These are phyloP conservation scores for Elephantulus edwardii DNA, from an alignment of 2,113 vertebrate species.

Conservation along the genomic window DNA sequence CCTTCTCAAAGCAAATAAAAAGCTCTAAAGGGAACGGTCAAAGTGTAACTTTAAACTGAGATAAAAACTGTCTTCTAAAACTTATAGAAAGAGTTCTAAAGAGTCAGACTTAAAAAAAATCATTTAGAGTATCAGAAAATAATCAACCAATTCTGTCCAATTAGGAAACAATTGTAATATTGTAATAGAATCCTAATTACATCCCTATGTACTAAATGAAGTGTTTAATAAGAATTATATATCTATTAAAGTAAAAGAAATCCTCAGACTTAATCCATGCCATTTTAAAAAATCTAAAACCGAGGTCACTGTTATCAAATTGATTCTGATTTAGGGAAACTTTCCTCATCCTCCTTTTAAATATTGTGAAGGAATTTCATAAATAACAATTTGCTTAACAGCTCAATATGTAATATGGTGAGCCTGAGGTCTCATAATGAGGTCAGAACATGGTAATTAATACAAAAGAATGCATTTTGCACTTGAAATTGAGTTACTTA, in stretches of 20 bases:
- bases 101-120: neutral
- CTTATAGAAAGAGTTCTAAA: conserved; percentile 21
- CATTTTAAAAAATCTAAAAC: too few relatives aligned
- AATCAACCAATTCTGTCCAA: neutral
- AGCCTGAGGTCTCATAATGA: neutral
- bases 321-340: too few relatives aligned
- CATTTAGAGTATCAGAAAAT: neutral
- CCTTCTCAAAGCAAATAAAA: conserved; percentile 3
- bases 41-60: conserved; percentile 16
- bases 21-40: neutral
- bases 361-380: too few relatives aligned
- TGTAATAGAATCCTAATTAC: neutral
- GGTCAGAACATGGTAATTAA: neutral
- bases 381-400: too few relatives aligned
- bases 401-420: too few relatives aligned
- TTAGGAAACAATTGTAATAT: neutral
- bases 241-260: conserved; percentile 28
- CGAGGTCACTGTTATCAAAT: too few relatives aligned
- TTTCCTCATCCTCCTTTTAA: too few relatives aligned
- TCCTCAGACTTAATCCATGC: too few relatives aligned
- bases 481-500: neutral
- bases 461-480: neutral
- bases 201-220: neutral
- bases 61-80: conserved; percentile 39
- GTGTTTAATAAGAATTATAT: neutral